A percentile compares a stretch with the other conserved stretches of the same genome.
These are phyloP conservation scores for Tokudaia muenninki DNA, from an alignment of 2,797 vertebrate genomes.

Conservation along the genomic window DNA sequence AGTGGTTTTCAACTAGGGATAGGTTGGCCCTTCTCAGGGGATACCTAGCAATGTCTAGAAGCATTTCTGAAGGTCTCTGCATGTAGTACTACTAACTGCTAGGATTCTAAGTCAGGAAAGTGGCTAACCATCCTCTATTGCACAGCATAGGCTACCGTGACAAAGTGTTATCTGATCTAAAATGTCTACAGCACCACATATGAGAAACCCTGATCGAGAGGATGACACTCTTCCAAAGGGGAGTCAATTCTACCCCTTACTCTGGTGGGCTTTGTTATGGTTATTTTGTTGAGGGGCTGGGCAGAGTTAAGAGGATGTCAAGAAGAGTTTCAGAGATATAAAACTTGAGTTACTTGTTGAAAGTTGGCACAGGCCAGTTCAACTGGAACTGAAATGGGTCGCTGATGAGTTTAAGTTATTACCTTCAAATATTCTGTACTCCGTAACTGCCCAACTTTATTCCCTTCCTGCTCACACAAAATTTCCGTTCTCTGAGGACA, in stretches of 20 bases:
- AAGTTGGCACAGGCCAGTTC: background rate
- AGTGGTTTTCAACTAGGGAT: conserved; percentile 7
- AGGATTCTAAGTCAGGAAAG: conserved; percentile 9
- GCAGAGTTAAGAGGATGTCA: background rate
- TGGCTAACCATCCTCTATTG: conserved; percentile 31
- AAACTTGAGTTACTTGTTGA: conserved; percentile 24
- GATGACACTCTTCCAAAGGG: background rate
- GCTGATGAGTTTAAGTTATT: conserved; percentile 30
- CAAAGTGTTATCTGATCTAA: conserved; percentile 34
- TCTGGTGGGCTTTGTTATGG: background rate
- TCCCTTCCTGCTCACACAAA: conserved; percentile 58
- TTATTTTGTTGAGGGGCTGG: background rate
- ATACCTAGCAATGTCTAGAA: background rate
- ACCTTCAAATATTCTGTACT: background rate
- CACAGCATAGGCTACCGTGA: background rate
- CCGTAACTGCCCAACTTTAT: conserved; percentile 49
- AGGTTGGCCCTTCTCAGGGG: background rate
- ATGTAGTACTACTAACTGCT: background rate
- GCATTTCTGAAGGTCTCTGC: conserved; percentile 32
- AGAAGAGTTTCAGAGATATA: conserved; percentile 32
- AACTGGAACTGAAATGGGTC: background rate
- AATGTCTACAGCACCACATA: background rate
- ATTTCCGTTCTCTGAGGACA: conserved; percentile 58
- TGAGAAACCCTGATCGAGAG: conserved; percentile 35
- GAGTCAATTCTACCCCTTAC: background rate